Conservation (phyloP, 2,113 vertebrate genomes). For the Promerops cafer region DNA sequence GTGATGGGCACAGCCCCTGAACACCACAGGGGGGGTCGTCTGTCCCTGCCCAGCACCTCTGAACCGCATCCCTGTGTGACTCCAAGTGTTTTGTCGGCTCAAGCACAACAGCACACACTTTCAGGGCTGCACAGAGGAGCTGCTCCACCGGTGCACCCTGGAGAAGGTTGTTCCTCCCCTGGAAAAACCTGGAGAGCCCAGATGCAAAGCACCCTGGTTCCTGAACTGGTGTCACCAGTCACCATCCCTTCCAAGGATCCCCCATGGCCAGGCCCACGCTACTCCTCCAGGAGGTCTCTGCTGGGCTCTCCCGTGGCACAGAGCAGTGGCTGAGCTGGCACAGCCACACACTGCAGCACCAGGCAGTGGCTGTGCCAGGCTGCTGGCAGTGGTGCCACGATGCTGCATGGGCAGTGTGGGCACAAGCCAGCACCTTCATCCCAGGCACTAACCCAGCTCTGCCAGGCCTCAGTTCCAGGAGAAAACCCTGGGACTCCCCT, state of each 20-base stretch:
- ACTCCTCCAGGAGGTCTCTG: not conserved
- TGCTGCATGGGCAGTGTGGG: not conserved
- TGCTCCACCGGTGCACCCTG: rapidly evolving
- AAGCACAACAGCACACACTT: not conserved
- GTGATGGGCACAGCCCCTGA: not conserved
- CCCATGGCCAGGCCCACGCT: rapidly evolving
- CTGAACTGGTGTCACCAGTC: not conserved
- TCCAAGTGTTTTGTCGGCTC: not conserved
- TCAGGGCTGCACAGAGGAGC: not conserved
- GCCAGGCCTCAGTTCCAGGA: not conserved
- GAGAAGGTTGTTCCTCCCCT: not conserved
- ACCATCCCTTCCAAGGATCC: not conserved
- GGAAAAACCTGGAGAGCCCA: not conserved
- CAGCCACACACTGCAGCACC: not conserved
- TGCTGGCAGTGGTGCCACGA: not conserved
- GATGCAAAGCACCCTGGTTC: not conserved
- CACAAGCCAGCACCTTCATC: rapidly evolving
- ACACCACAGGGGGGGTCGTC: rapidly evolving
- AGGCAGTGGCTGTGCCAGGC: not conserved
- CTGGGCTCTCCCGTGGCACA: not conserved
- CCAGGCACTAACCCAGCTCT: not conserved
- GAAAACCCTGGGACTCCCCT: not conserved
- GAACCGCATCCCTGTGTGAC: rapidly evolving
- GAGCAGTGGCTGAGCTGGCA: not conserved
- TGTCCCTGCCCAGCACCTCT: not conserved